phyloP scores from a whole-genome alignment of 1,140 invertebrate species.

The Zophobas atratus region DNA sequence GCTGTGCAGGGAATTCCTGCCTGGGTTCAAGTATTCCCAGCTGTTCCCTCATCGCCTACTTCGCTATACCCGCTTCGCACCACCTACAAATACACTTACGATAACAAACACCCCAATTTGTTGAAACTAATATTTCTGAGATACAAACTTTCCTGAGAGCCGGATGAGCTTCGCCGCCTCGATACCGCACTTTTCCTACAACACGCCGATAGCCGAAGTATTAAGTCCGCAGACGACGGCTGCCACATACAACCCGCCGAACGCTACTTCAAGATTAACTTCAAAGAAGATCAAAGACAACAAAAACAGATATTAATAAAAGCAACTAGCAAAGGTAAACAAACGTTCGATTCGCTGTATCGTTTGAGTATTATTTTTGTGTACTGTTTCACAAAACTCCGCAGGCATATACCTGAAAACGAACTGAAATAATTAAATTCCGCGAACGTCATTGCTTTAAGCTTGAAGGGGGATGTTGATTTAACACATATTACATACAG shows the following conservation, averaged over 20 bases:
- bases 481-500: too few relatives aligned
- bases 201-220: not conserved
- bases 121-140: slow-evolving; percentile 23
- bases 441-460: too few relatives aligned
- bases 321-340: too few relatives aligned
- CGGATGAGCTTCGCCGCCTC: not conserved
- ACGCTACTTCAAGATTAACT: too few relatives aligned
- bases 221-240: not conserved
- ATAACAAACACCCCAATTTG: slow-evolving; percentile 19
- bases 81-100: slow-evolving; percentile 37
- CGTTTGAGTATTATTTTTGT: too few relatives aligned
- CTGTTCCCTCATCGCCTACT: slow-evolving; percentile 49
- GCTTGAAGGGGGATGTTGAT: too few relatives aligned
- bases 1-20: slow-evolving; percentile 51
- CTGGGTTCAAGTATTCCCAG: slow-evolving; percentile 56
- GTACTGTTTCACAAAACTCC: too few relatives aligned
- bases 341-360: too few relatives aligned
- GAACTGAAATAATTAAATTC: too few relatives aligned
- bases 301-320: too few relatives aligned
- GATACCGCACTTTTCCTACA: not conserved
- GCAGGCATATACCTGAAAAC: too few relatives aligned
- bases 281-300: too few relatives aligned
- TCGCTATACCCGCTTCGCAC: slow-evolving; percentile 9
- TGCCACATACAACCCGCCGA: not conserved
- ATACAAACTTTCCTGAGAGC: slow-evolving; percentile 4